Evolutionary conservation across 2,797 vertebrate genomes (phyloP).

Genomic region (Pantherophis vulpinus): DNA sequence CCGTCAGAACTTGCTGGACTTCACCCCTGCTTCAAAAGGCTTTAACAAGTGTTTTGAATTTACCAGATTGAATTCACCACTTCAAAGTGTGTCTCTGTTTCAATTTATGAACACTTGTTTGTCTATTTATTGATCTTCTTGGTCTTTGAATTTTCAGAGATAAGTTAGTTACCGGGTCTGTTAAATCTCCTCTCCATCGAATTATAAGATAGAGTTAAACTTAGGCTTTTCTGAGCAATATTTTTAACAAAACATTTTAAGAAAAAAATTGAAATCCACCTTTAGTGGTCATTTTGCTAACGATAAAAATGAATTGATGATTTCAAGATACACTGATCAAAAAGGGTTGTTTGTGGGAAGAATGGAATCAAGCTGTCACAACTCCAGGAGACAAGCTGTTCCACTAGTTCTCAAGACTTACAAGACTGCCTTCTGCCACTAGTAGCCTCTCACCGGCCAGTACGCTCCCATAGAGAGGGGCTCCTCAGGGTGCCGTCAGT

Average conservation of each 20-base stretch:
- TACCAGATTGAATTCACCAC: background rate
- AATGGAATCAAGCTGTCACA: background rate
- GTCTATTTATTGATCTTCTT: background rate
- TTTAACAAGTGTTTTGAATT: background rate
- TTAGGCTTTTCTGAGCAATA: background rate
- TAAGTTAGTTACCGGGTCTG: background rate
- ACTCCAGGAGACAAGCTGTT: background rate
- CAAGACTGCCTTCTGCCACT: no score
- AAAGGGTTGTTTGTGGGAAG: background rate
- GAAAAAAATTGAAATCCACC: background rate
- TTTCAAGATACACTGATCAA: background rate
- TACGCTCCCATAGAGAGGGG: no score
- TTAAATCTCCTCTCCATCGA: background rate
- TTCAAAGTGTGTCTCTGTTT: background rate
- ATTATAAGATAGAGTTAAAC: background rate
- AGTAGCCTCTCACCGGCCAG: no score
- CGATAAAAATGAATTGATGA: background rate
- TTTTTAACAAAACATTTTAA: background rate
- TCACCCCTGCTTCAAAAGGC: background rate
- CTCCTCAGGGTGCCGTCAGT: no score
- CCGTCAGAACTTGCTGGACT: no score
- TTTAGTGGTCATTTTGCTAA: background rate
- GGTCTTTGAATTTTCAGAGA: background rate
- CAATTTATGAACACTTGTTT: background rate
- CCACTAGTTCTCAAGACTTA: no score